Conservation (phyloP, 2,113 vertebrate species). For the Amazona vittata region DNA sequence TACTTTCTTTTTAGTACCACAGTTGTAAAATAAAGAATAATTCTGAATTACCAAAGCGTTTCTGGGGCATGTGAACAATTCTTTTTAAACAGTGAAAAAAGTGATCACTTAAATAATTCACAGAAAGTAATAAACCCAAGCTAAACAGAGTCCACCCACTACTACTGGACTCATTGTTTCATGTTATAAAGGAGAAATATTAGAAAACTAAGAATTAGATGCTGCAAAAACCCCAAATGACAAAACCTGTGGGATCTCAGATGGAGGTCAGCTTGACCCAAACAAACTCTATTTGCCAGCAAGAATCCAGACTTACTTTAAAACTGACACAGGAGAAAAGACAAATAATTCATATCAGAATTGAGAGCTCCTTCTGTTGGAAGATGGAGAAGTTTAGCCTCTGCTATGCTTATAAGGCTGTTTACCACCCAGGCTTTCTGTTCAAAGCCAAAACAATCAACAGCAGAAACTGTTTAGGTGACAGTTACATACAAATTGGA, state of each 20-base stretch:
- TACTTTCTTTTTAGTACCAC: neutral
- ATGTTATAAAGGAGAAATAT: neutral
- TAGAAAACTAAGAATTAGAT: neutral
- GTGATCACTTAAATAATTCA: neutral
- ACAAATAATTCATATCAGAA: slow-evolving; percentile 27
- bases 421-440: slow-evolving; percentile 30
- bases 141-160: neutral
- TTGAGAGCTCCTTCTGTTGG: neutral
- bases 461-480: slow-evolving; percentile 7
- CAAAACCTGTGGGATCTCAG: neutral
- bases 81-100: neutral
- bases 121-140: neutral
- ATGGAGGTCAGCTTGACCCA: slow-evolving; percentile 62
- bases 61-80: neutral
- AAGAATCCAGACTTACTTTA: slow-evolving; percentile 3
- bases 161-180: neutral
- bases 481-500: slow-evolving; percentile 22
- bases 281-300: neutral
- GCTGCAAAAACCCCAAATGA: neutral
- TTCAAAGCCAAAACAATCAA: slow-evolving; percentile 21
- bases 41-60: neutral
- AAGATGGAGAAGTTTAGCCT: slow-evolving; percentile 36
- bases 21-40: neutral
- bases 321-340: neutral
- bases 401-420: neutral